These are phyloP conservation scores for Himalopsyche anomala DNA, from an alignment of 2,888 invertebrate species.

Conservation along the genomic window DNA sequence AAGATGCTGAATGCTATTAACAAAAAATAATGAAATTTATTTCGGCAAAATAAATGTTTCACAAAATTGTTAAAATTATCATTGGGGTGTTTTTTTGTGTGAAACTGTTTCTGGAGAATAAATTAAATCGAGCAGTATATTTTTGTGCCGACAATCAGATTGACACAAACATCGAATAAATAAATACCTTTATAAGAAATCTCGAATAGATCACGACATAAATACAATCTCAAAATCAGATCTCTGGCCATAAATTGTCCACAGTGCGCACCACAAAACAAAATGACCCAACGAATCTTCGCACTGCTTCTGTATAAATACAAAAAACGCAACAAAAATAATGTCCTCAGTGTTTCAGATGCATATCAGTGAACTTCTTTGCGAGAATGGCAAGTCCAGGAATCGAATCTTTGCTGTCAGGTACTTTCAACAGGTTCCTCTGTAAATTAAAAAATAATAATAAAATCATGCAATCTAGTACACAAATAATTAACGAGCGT, in stretches of 20 bases:
- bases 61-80: too few species aligned
- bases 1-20: too few species aligned
- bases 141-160: neutral
- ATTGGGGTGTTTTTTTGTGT: too few species aligned
- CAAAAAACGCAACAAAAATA: conserved; percentile 31
- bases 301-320: conserved; percentile 16
- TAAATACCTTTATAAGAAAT: conserved; percentile 30
- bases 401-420: conserved; percentile 14
- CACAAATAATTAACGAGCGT: too few species aligned
- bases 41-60: too few species aligned
- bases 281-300: conserved; percentile 22
- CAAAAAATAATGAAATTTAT: too few species aligned
- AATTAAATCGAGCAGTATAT: too few species aligned
- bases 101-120: too few species aligned
- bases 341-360: conserved; percentile 11
- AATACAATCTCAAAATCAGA: conserved; percentile 18
- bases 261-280: conserved; percentile 2
- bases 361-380: neutral
- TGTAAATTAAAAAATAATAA: too few species aligned
- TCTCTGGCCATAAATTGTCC: conserved; percentile 5
- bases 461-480: too few species aligned
- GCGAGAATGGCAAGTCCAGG: conserved; percentile 31
- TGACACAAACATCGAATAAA: neutral
- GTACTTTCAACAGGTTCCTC: neutral
- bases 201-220: conserved; percentile 30